Base-by-base conservation (phyloP, 2,888 invertebrate species). In the Dolichopus griseipennis region DNA sequence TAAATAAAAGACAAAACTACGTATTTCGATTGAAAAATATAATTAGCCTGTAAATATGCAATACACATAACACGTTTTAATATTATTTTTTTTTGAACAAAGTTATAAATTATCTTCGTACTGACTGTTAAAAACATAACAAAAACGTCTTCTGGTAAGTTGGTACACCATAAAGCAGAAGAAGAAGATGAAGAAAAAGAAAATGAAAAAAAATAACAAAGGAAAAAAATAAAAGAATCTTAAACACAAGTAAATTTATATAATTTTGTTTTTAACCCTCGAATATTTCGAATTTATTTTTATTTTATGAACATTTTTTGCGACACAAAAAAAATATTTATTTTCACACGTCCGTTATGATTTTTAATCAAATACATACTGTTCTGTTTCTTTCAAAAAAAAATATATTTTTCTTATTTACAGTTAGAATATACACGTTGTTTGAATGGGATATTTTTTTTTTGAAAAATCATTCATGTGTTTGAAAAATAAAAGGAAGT, bases 21-120 rank as follows among this genome's bases (percentile, higher is more conserved):
- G 27, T 27, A 27, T 5, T 27, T 27, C 5, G 3, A 4, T 4
- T 27, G 2, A 5, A 27, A 37, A 10, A 37, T 18, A 52, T 52
- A 52, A 52, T 52, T n/a, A 52, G 52, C 52, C 52, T 18, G 52
- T 52, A 52, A 52, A 18, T 52, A 52, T 52, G 52, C 52, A 52
- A 18, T n/a, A 52, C 52, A 52, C 15, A 52, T 52, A 9, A 15
- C 52, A 52, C 15, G 41, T 18, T 52, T 52, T 52, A 52, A 18
- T 52, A 52, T 52, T 52, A 18, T 52, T 41, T 15, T 41, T 18
- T 12, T 52, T 18, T 52, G 6, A 52, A 27, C 2, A 6, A 52
- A 18, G 52, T 7, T 52, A 52, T 52, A 52, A 52, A 52, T 41
- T 41, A 41, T 41, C 41, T 41, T 41, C n/a, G 4, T 37, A n/a